These are phyloP conservation scores for Valencia hispanica DNA, from an alignment of 2,797 vertebrate genomes.

Conservation along the genomic window DNA sequence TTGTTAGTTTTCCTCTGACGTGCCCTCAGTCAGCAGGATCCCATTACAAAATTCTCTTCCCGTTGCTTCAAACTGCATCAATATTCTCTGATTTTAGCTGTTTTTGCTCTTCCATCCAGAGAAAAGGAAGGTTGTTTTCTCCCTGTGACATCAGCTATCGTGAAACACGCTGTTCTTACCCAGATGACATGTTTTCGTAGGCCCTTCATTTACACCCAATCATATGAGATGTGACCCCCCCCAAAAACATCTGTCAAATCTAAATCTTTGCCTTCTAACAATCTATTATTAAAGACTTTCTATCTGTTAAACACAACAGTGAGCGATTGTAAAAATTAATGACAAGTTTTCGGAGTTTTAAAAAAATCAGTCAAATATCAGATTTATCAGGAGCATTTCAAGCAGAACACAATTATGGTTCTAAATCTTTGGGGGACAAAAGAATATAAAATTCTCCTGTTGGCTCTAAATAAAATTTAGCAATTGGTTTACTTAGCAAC, in stretches of 20 bases:
- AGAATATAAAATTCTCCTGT: background rate
- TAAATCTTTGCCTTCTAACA: background rate
- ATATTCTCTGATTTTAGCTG: slow-evolving; percentile 25
- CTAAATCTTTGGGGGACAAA: background rate
- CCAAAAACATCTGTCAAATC: background rate
- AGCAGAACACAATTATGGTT: background rate
- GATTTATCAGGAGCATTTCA: background rate
- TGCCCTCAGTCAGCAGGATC: slow-evolving; percentile 19
- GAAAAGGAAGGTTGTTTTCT: slow-evolving; percentile 1
- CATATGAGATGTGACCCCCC: background rate
- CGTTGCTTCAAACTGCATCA: slow-evolving; percentile 17
- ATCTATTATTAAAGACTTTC: background rate
- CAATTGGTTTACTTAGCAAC: no score
- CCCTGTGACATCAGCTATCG: background rate
- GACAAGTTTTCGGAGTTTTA: background rate
- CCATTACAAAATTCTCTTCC: slow-evolving; percentile 39
- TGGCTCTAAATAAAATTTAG: no score
- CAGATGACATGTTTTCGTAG: background rate
- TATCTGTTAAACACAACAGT: background rate
- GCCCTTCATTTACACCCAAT: background rate
- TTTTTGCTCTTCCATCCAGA: background rate
- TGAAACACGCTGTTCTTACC: background rate
- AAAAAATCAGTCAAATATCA: background rate
- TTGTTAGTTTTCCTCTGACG: background rate
- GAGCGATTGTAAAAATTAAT: background rate